Conservation (phyloP, 2,797 vertebrate species). For the Rhabdomys pumilio region DNA sequence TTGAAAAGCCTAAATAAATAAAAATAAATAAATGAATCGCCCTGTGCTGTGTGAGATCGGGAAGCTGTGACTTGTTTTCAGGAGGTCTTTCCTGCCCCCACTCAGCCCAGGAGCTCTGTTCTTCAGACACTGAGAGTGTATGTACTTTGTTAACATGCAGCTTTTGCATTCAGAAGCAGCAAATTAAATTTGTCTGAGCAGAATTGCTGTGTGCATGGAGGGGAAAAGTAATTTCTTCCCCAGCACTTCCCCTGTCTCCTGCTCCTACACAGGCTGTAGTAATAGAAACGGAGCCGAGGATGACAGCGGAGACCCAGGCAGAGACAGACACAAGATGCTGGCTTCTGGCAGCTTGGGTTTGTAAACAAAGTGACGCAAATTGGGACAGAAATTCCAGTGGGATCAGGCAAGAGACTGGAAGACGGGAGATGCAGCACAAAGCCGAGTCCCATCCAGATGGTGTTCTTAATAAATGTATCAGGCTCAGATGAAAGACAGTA, state of each 20-base stretch:
- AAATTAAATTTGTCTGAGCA: conserved; percentile 84
- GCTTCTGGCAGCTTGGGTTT: conserved; percentile 83
- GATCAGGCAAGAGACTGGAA: conserved; percentile 80
- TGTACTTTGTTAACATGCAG: conserved; percentile 78
- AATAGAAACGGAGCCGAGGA: conserved; percentile 74
- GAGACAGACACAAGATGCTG: conserved; percentile 68
- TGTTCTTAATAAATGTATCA: conserved; percentile 90
- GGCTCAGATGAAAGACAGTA: conserved; percentile 83
- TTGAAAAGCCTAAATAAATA: neutral
- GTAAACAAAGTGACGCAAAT: conserved; percentile 88
- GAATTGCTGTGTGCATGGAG: conserved; percentile 76
- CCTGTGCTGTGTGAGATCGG: conserved; percentile 24
- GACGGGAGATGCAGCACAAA: conserved; percentile 79
- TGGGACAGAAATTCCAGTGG: conserved; percentile 85
- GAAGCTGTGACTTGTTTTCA: conserved; percentile 79
- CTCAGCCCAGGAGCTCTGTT: conserved; percentile 56
- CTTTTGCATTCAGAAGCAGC: conserved; percentile 83
- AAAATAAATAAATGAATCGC: neutral
- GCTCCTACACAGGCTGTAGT: conserved; percentile 62
- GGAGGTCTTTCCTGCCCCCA: conserved; percentile 73
- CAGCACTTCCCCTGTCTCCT: conserved; percentile 74
- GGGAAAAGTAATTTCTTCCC: conserved; percentile 70
- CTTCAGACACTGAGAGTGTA: conserved; percentile 76
- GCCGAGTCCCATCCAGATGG: conserved; percentile 88
- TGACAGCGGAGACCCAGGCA: conserved; percentile 42